Evolutionary conservation across 1,140 invertebrate species (phyloP).

Genomic region (Leptopilina boulardi): DNA sequence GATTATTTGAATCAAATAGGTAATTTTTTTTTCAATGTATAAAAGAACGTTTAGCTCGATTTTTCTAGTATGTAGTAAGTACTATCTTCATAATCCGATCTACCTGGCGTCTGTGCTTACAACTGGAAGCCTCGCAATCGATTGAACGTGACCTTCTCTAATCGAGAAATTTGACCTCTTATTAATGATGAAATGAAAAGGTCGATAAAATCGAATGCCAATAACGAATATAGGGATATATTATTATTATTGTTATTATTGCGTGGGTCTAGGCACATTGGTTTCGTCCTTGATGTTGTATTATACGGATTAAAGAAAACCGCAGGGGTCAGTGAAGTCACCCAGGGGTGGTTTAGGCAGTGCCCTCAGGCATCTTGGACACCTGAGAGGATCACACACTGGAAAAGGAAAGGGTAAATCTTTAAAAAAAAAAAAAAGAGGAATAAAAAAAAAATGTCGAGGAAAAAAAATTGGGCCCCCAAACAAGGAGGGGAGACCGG

Average conservation of each 20-base stretch:
- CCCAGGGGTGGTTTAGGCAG: conserved; percentile 50
- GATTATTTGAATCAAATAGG: too few species aligned
- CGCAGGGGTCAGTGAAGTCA: conserved; percentile 25
- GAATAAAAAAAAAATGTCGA: conserved; percentile 38
- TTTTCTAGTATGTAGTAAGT: too few species aligned
- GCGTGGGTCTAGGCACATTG: conserved; percentile 18
- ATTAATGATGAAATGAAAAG: conserved; percentile 19
- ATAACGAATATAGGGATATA: not conserved
- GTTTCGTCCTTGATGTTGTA: not conserved
- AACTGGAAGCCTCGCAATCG: not conserved
- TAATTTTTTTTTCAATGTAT: too few species aligned
- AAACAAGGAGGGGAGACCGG: conserved; percentile 66
- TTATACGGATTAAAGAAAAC: conserved; percentile 11
- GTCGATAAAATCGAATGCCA: not conserved
- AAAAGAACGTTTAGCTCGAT: not conserved
- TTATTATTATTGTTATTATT: too few species aligned
- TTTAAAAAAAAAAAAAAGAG: not conserved
- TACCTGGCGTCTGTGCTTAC: not conserved
- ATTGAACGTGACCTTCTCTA: conserved; percentile 27
- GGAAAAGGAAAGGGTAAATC: conserved; percentile 43
- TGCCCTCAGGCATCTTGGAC: conserved; percentile 53
- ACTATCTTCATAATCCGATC: not conserved
- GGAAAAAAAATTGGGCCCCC: conserved; percentile 39
- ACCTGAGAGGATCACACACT: conserved; percentile 63
- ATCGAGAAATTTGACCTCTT: conserved; percentile 12